Conservation (phyloP, 2,888 invertebrate species). For the Lydus trimaculatus region DNA sequence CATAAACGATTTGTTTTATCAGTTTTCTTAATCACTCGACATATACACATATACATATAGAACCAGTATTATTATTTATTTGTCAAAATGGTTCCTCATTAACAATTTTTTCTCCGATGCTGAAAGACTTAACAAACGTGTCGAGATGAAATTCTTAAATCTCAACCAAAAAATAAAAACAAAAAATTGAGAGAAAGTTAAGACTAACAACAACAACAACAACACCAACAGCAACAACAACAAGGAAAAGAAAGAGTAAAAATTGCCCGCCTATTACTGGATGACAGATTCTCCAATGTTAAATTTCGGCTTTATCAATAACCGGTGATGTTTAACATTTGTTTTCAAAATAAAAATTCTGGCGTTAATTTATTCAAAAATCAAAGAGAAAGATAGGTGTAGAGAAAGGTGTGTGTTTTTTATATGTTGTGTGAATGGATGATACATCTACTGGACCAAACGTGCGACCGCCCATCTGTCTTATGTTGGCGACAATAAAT, state of each 20-base stretch:
- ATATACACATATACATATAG: slow-evolving; percentile 33
- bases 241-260: slow-evolving; percentile 27
- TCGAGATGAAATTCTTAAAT: background rate
- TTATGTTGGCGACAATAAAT: slow-evolving; percentile 31
- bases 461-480: slow-evolving; percentile 27
- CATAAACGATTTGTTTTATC: slow-evolving; percentile 51
- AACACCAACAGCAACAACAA: background rate
- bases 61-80: slow-evolving; percentile 49
- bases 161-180: no score
- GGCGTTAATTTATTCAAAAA: slow-evolving; percentile 40
- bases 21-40: slow-evolving; percentile 48
- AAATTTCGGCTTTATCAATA: slow-evolving; percentile 46
- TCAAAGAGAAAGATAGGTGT: slow-evolving; percentile 21
- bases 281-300: slow-evolving; percentile 43
- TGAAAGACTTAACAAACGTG: background rate
- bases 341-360: slow-evolving; percentile 40
- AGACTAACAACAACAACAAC: background rate
- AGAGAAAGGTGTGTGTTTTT: background rate
- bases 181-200: background rate
- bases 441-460: no score
- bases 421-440: slow-evolving; percentile 29
- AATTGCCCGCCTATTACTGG: slow-evolving; percentile 39
- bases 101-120: slow-evolving; percentile 34
- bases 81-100: slow-evolving; percentile 45
- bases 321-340: slow-evolving; percentile 45